Evolutionary conservation across 2,888 invertebrate genomes (phyloP), one percentile per base, ranked within the genome.

Genomic region (Drosophila multiciliata): DNA sequence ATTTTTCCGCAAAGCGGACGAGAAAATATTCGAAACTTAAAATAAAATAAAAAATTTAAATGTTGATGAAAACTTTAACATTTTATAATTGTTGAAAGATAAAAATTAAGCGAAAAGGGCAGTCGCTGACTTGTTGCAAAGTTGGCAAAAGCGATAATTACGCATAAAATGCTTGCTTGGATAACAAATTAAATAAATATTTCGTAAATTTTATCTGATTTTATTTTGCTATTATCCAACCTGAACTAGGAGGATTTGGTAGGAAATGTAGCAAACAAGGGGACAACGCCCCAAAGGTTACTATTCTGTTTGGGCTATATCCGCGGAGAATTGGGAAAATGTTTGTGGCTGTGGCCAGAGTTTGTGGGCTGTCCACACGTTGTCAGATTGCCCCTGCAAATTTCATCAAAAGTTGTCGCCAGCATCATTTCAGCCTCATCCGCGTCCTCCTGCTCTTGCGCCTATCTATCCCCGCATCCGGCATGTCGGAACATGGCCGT

Each of bases 351-450:
- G 59, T 63, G 52, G 61, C 26, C 15, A 45, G 45, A 45, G 45
- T 45, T 45, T 1, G 15, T 45, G 45, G 15, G 23, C 8, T 62
- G 58, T 62, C 63, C 62, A 70, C 76, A 75, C 79, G 67, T 67
- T 70, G 73, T 60, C 61, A 57, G 68, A 26, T 53, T 40, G 52
- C 45, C 61, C 23, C 64, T 52, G 65, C 38, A 65, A 71, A 71
- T 83, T 81, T 70, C 75, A 83, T 87, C 78, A 87, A 80, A 78
- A 81, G 71, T 75, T 80, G 78, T 70, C 71, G 66, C 54, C 68
- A 60, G 48, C 45, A 71, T 49, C 62, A 33, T 58, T 68, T 75
- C 50, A 52, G 63, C 48, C 50, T 29, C 35, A 45, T 63, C 50
- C 53, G 12, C 61, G 58, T 53, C 55, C 64, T 20, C 12, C 45